phyloP scores from a whole-genome alignment of 2,797 vertebrate species.

The Tachyglossus aculeatus region DNA sequence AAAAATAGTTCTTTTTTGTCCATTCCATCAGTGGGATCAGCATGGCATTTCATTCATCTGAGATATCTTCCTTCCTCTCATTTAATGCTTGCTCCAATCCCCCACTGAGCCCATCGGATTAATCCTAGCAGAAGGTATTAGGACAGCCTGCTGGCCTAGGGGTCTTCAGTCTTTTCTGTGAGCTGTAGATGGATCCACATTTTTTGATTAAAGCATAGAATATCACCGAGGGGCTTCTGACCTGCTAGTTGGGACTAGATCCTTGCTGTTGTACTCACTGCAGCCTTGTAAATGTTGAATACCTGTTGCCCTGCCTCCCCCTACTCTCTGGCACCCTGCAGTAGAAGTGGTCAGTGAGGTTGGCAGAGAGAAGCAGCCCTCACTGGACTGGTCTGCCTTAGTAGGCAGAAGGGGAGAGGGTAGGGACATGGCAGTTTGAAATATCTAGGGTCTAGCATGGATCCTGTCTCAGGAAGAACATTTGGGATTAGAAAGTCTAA shows the following conservation, averaged over 20 bases:
- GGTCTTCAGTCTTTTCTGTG: conserved; percentile 11
- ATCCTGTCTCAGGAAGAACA: no score
- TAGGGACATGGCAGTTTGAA: no score
- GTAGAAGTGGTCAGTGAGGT: background rate
- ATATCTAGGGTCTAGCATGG: no score
- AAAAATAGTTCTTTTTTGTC: conserved; percentile 63
- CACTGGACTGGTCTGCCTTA: no score
- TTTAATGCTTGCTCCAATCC: conserved; percentile 66
- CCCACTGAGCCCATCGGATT: conserved; percentile 40
- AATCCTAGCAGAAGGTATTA: conserved; percentile 7
- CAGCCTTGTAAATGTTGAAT: no score
- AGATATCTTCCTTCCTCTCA: background rate
- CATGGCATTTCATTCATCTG: conserved; percentile 2
- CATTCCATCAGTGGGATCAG: conserved; percentile 39
- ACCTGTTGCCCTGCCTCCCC: background rate
- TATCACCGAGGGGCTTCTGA: no score
- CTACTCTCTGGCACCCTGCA: background rate
- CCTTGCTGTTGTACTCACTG: no score
- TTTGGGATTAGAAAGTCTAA: no score
- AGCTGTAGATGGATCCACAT: background rate
- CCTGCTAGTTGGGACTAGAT: no score
- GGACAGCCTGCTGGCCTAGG: background rate
- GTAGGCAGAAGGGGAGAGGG: no score
- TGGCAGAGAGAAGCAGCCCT: background rate
- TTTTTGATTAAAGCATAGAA: background rate